Percentiles rank a stretch among this genome's conserved stretches.
Conservation (phyloP, 1,140 invertebrate species). For the Brachionus manjavacas region DNA sequence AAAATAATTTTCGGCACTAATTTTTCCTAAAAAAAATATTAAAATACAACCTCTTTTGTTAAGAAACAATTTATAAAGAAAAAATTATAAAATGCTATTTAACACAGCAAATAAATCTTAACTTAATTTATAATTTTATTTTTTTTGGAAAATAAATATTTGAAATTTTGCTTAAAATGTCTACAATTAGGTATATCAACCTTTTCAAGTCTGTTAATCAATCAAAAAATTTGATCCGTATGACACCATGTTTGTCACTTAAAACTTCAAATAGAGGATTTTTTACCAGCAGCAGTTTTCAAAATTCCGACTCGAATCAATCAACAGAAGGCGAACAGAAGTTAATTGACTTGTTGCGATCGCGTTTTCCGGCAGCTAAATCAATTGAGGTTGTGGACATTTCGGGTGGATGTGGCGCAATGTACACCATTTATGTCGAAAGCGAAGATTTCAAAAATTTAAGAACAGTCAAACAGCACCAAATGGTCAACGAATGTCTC, state of each 20-base stretch:
- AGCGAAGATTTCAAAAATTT: slow-evolving; percentile 23
- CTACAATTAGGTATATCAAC: background rate
- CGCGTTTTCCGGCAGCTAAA: slow-evolving; percentile 4
- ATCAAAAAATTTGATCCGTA: background rate
- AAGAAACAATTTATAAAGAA: background rate
- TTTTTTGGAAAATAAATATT: background rate
- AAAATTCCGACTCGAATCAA: background rate
- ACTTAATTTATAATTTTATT: background rate
- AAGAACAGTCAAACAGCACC: slow-evolving; percentile 32
- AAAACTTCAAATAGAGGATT: background rate
- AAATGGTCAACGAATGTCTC: slow-evolving; percentile 28
- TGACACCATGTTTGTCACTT: background rate
- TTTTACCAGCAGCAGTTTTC: background rate
- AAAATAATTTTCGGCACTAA: background rate
- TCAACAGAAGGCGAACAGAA: slow-evolving; percentile 29
- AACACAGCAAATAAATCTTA: background rate
- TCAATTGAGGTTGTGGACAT: slow-evolving; percentile 29
- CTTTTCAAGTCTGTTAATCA: background rate
- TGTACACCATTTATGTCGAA: slow-evolving; percentile 36
- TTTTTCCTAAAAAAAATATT: no score
- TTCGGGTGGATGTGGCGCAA: slow-evolving; percentile 37
- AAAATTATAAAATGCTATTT: background rate
- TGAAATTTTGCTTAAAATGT: background rate
- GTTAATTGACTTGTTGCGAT: background rate
- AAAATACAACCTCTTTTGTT: background rate